phyloP scores from a whole-genome alignment of 2,113 vertebrate species.

The Plecturocebus donacophilus region DNA sequence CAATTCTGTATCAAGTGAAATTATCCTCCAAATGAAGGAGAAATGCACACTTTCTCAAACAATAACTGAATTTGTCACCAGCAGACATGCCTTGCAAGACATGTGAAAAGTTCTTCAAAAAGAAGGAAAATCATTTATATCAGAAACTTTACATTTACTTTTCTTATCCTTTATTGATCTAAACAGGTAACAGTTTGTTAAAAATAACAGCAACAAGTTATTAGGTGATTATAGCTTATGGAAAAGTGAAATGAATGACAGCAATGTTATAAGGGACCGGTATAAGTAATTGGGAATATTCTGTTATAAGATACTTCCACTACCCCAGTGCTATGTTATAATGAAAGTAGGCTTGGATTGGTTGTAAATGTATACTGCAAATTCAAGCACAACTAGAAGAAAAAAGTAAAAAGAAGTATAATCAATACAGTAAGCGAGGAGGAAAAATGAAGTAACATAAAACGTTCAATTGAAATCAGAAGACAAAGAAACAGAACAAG shows the following conservation, averaged over 20 bases:
- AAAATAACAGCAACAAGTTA: neutral
- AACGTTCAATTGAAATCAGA: neutral
- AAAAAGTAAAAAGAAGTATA: neutral
- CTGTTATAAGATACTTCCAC: neutral
- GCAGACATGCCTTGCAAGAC: neutral
- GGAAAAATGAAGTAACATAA: neutral
- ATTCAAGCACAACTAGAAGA: neutral
- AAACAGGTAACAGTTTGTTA: neutral
- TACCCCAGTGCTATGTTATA: neutral
- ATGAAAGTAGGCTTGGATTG: neutral
- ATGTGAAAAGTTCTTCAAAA: conserved; percentile 10
- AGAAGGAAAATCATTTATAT: neutral
- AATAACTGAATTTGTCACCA: conserved; percentile 16
- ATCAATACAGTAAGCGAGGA: neutral
- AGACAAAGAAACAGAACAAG: neutral
- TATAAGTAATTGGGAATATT: neutral
- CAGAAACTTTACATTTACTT: neutral
- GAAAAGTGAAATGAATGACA: neutral
- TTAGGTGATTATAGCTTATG: neutral
- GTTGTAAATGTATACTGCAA: neutral
- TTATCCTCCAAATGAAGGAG: neutral
- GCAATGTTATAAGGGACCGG: neutral
- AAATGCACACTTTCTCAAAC: neutral
- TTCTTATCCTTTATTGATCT: neutral
- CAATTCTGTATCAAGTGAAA: neutral